Evolutionary conservation across 2,888 invertebrate genomes (phyloP).

Genomic region (Epiblema foenella): DNA sequence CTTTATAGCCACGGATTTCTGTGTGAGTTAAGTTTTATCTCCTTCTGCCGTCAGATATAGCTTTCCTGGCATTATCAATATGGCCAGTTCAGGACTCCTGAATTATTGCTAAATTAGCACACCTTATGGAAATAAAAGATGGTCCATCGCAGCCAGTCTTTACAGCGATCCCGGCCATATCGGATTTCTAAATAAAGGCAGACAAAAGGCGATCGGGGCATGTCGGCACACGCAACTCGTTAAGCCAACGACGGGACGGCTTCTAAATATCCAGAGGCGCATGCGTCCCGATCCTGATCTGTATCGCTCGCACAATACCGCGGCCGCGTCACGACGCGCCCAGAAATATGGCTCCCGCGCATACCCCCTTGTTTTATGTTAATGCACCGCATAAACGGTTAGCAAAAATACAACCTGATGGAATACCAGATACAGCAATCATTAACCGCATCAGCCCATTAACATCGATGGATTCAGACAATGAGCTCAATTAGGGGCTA

Average conservation of each 20-base stretch:
- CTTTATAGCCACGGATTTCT: conserved; percentile 3
- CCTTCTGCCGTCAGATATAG: background rate
- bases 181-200: conserved; percentile 60
- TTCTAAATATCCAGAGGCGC: conserved; percentile 81
- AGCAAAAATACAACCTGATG: conserved; percentile 74
- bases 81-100: conserved; percentile 28
- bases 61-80: conserved; percentile 15
- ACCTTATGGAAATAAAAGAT: conserved; percentile 40
- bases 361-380: conserved; percentile 82
- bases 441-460: conserved; percentile 47
- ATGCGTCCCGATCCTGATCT: conserved; percentile 81
- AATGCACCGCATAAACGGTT: conserved; percentile 75
- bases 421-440: conserved; percentile 69
- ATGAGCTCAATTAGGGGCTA: conserved; percentile 56
- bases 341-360: conserved; percentile 78
- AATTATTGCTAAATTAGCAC: conserved; percentile 42
- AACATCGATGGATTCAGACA: conserved; percentile 51
- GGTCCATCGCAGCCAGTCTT: conserved; percentile 40
- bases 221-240: conserved; percentile 78
- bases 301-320: conserved; percentile 83
- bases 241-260: conserved; percentile 76
- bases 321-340: conserved; percentile 78
- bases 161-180: conserved; percentile 54
- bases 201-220: conserved; percentile 73
- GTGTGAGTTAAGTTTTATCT: background rate